Evolutionary conservation across 2,888 invertebrate genomes (phyloP).

Genomic region (Pseudeuparius sepicola): DNA sequence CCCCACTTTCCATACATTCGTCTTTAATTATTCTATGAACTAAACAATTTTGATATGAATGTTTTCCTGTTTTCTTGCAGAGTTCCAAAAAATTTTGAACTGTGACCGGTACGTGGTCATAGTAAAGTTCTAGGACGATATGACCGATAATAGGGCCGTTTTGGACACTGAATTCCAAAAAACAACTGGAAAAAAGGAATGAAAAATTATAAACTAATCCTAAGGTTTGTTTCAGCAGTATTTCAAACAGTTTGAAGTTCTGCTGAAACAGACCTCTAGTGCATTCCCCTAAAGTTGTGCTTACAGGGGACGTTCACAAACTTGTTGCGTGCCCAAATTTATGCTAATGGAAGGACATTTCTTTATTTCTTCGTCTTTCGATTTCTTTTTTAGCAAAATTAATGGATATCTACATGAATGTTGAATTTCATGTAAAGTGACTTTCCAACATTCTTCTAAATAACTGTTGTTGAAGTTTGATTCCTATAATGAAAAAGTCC

Average conservation of each 20-base stretch:
- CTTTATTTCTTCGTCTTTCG: slow-evolving; percentile 27
- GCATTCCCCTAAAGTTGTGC: slow-evolving; percentile 12
- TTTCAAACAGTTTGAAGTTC: neutral
- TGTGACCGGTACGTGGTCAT: slow-evolving; percentile 36
- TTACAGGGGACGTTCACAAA: slow-evolving; percentile 22
- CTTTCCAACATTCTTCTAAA: slow-evolving; percentile 27
- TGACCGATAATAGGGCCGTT: slow-evolving; percentile 33
- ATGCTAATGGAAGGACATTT: slow-evolving; percentile 32
- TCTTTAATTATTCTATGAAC: slow-evolving; percentile 42
- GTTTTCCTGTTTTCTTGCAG: slow-evolving; percentile 28
- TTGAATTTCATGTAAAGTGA: slow-evolving; percentile 25
- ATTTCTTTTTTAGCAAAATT: slow-evolving; percentile 26
- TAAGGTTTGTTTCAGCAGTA: too few species aligned
- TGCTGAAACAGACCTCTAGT: too few species aligned
- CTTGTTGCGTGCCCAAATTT: slow-evolving; percentile 21
- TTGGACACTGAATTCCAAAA: slow-evolving; percentile 35
- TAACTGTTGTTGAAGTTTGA: slow-evolving; percentile 24
- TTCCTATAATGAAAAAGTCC: slow-evolving; percentile 19
- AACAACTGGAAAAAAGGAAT: slow-evolving; percentile 29
- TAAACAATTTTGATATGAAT: slow-evolving; percentile 33
- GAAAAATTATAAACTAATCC: too few species aligned
- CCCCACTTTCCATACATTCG: slow-evolving; percentile 45
- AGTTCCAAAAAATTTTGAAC: slow-evolving; percentile 37
- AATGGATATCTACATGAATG: slow-evolving; percentile 30
- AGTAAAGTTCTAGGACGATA: slow-evolving; percentile 36